phyloP scores from a whole-genome alignment of 2,888 invertebrate species.

The Coenonympha arcania region DNA sequence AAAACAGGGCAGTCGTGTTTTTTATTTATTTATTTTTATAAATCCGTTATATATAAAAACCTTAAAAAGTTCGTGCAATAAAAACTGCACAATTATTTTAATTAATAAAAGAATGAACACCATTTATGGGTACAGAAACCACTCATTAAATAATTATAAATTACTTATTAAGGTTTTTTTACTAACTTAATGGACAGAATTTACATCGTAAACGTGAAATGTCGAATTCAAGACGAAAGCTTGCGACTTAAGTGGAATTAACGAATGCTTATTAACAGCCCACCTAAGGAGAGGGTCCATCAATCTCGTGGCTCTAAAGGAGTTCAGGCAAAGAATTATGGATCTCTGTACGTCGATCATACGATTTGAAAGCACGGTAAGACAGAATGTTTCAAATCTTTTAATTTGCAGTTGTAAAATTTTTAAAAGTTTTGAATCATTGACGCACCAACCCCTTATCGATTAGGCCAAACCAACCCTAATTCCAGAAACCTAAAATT shows the following conservation, averaged over 20 bases:
- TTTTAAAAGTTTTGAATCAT: too few relatives aligned
- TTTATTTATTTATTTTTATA: too few relatives aligned
- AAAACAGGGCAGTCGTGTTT: too few relatives aligned
- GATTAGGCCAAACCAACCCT: too few relatives aligned
- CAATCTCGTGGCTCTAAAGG: constrained; percentile 66
- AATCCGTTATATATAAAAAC: too few relatives aligned
- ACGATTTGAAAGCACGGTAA: not conserved
- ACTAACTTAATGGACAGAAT: constrained; percentile 15
- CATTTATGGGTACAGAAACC: not conserved
- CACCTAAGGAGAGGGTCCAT: constrained; percentile 67
- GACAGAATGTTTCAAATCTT: too few relatives aligned
- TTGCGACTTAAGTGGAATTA: constrained; percentile 37
- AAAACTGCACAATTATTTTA: not conserved
- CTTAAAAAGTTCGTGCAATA: not conserved
- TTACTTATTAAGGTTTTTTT: constrained; percentile 3
- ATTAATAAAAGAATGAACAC: not conserved
- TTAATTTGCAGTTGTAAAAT: too few relatives aligned
- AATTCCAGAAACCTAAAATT: too few relatives aligned
- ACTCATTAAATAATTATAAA: constrained; percentile 6
- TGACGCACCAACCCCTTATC: too few relatives aligned
- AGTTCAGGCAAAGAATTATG: constrained; percentile 67
- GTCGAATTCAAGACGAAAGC: constrained; percentile 20
- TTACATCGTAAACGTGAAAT: constrained; percentile 21
- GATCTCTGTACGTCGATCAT: constrained; percentile 46
- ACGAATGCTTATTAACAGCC: constrained; percentile 62